Evolutionary conservation across 64 coral and sea anemone genomes (phyloP).

Genomic region (Montipora capricornis): DNA sequence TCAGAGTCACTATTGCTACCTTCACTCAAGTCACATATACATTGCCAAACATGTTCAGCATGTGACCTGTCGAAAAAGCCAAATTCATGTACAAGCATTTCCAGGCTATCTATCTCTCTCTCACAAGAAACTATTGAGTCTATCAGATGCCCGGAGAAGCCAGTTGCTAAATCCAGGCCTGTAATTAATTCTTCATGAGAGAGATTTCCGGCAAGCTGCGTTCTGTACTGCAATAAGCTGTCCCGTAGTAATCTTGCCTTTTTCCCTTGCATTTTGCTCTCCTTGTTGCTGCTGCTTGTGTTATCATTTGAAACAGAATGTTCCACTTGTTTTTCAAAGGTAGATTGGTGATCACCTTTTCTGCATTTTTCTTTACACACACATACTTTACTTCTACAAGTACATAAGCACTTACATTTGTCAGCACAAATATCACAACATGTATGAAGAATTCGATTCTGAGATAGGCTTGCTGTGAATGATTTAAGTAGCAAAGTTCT

Average conservation of each 20-base stretch:
- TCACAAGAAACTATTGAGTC: slow-evolving; percentile 31
- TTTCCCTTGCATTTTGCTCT: neutral
- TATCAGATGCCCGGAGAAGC: slow-evolving; percentile 44
- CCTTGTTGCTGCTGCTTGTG: neutral
- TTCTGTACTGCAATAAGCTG: slow-evolving; percentile 40
- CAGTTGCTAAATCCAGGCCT: slow-evolving; percentile 76
- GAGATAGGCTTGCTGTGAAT: slow-evolving; percentile 57
- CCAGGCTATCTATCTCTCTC: slow-evolving; percentile 19
- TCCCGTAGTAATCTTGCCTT: slow-evolving; percentile 26
- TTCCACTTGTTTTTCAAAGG: slow-evolving; percentile 5
- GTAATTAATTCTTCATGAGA: slow-evolving; percentile 60
- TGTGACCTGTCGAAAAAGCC: slow-evolving; percentile 22
- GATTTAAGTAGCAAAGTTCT: slow-evolving; percentile 26
- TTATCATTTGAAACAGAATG: neutral
- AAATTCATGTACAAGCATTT: slow-evolving; percentile 40
- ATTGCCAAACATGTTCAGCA: slow-evolving; percentile 52
- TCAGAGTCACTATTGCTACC: slow-evolving; percentile 13
- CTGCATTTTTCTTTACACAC: slow-evolving; percentile 41
- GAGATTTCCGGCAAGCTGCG: slow-evolving; percentile 30
- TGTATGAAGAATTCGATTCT: slow-evolving; percentile 43
- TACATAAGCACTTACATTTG: slow-evolving; percentile 67
- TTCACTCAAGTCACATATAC: slow-evolving; percentile 28
- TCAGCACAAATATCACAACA: slow-evolving; percentile 85
- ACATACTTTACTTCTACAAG: slow-evolving; percentile 55
- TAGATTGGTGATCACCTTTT: slow-evolving; percentile 4